These are phyloP conservation scores for Eustalomyia histrio DNA, from an alignment of 2,888 invertebrate genomes.

Conservation along the genomic window DNA sequence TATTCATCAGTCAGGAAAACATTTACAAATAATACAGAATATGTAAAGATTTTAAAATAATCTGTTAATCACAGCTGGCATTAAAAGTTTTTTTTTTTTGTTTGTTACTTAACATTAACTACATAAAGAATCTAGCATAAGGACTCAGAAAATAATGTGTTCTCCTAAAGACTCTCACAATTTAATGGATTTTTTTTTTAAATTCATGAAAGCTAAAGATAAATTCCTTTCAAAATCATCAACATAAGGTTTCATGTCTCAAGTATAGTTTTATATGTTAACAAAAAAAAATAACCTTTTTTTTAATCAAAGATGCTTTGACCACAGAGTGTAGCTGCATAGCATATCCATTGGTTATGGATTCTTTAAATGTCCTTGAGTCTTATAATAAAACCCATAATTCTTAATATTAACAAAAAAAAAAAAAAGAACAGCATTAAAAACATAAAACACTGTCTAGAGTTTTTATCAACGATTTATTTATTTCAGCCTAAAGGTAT, in stretches of 20 bases:
- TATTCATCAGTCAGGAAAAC: too few species aligned
- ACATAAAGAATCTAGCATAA: not conserved
- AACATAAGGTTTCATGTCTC: not conserved
- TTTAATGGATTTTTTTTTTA: not conserved
- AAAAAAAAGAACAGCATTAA: conserved; percentile 14
- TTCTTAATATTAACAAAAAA: conserved; percentile 38
- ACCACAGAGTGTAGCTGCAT: not conserved
- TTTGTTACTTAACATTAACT: not conserved
- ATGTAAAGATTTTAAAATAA: too few species aligned
- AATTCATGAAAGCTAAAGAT: not conserved
- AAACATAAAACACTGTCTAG: conserved; percentile 22
- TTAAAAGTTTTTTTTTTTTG: too few species aligned
- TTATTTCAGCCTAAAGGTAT: conserved; percentile 24
- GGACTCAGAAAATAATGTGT: too few species aligned
- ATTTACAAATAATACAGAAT: too few species aligned
- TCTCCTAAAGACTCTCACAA: not conserved
- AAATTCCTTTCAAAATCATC: not conserved
- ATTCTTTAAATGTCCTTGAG: conserved; percentile 59
- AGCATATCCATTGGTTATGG: not conserved
- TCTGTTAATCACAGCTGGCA: too few species aligned
- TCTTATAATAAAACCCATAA: conserved; percentile 55
- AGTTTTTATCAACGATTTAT: conserved; percentile 20
- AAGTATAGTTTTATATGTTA: not conserved
- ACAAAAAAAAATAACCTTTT: not conserved
- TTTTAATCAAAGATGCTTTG: not conserved